Conservation (phyloP, 1,140 invertebrate species). For the Oppia nitens region DNA sequence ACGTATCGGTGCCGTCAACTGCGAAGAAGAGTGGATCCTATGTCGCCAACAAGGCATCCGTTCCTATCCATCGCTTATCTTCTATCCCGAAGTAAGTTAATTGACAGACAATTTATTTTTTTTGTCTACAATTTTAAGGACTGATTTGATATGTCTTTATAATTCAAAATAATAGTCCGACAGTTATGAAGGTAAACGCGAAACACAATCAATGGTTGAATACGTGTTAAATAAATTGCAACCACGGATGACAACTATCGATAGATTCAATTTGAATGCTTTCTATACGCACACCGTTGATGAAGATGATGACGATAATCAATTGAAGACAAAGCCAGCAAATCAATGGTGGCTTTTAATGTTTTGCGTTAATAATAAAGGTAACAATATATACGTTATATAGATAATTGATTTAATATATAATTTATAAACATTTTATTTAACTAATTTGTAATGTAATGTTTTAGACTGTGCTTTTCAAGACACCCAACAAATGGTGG, state of each 20-base stretch:
- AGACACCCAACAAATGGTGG: conserved; percentile 12
- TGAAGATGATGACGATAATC: conserved; percentile 1
- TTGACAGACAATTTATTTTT: too few relatives aligned
- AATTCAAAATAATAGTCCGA: conserved; percentile 22
- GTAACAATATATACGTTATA: neutral
- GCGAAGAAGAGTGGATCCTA: conserved; percentile 51
- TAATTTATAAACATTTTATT: neutral
- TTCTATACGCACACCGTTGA: neutral
- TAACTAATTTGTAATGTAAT: neutral
- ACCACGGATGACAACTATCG: conserved; percentile 21
- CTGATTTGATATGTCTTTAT: too few relatives aligned
- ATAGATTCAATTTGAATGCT: neutral
- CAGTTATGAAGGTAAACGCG: conserved; percentile 30
- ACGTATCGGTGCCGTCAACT: conserved; percentile 59
- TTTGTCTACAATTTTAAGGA: too few relatives aligned
- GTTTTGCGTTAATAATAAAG: neutral
- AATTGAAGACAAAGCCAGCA: too few relatives aligned
- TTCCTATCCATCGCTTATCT: conserved; percentile 48
- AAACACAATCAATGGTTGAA: conserved; percentile 27
- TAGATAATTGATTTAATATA: neutral
- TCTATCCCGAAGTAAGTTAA: conserved; percentile 35
- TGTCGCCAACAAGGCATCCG: conserved; percentile 45
- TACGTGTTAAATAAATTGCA: conserved; percentile 29
- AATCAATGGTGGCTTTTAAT: neutral
- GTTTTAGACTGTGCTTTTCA: conserved; percentile 12